phyloP scores from a whole-genome alignment of 2,888 invertebrate genomes.

The Deroplatys truncata region DNA sequence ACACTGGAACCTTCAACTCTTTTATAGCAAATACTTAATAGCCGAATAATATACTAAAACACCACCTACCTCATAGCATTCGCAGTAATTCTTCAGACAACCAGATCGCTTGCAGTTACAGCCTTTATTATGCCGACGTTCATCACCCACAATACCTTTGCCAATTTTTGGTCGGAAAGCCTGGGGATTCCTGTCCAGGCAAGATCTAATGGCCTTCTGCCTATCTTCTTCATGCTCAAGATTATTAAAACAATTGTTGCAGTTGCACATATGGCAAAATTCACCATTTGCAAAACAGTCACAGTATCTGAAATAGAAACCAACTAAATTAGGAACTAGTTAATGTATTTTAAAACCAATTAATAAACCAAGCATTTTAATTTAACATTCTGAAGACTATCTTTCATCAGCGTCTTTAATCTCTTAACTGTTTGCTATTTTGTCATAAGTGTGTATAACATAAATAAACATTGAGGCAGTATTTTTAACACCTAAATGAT shows the following conservation, averaged over 20 bases:
- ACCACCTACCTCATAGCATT: slow-evolving; percentile 86
- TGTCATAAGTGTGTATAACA: too few relatives aligned
- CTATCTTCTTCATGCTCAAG: slow-evolving; percentile 91
- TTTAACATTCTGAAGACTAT: too few relatives aligned
- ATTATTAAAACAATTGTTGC: slow-evolving; percentile 96
- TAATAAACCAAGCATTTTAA: too few relatives aligned
- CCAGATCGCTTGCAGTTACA: slow-evolving; percentile 98
- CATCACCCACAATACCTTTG: slow-evolving; percentile 71
- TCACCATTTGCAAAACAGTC: slow-evolving; percentile 99
- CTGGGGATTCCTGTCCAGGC: slow-evolving; percentile 93
- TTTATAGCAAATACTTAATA: background rate
- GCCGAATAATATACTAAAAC: background rate
- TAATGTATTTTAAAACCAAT: background rate
- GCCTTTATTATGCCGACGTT: slow-evolving; percentile 93
- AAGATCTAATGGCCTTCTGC: slow-evolving; percentile 89
- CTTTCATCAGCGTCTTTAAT: too few relatives aligned
- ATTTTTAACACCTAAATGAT: too few relatives aligned
- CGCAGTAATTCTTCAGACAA: slow-evolving; percentile 98
- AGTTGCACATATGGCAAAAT: slow-evolving; percentile 97
- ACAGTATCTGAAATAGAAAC: slow-evolving; percentile 63
- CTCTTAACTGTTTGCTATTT: too few relatives aligned
- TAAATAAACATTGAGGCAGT: too few relatives aligned
- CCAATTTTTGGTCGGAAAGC: slow-evolving; percentile 99
- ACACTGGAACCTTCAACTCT: background rate
- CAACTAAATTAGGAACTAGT: background rate